Evolutionary conservation across 2,797 vertebrate species (phyloP).

Genomic region (Acrossocheilus wenchowensis): DNA sequence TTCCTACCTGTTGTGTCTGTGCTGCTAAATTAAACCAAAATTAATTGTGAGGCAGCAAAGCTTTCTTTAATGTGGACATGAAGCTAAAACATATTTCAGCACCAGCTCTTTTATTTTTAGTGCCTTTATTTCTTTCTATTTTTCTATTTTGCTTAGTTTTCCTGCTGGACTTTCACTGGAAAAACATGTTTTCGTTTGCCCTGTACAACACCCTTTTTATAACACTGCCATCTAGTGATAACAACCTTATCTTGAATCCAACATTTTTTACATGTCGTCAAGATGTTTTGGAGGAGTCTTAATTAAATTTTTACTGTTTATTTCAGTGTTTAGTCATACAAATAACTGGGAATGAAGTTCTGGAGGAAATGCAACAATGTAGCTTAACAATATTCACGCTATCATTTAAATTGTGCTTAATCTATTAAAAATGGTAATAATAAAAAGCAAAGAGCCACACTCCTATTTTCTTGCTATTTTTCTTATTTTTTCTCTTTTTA

Average conservation of each 20-base stretch:
- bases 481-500: neutral
- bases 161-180: neutral
- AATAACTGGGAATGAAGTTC: neutral
- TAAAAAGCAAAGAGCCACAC: neutral
- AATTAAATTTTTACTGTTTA: neutral
- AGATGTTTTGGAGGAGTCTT: neutral
- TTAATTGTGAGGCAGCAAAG: neutral
- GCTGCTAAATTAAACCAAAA: neutral
- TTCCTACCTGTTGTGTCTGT: neutral
- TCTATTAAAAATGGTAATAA: neutral
- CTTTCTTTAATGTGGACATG: neutral
- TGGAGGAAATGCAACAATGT: neutral
- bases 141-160: neutral
- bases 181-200: neutral
- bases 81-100: neutral
- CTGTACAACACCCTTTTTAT: slow-evolving; percentile 23
- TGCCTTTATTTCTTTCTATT: neutral
- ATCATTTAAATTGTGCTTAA: neutral
- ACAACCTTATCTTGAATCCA: neutral
- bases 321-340: neutral
- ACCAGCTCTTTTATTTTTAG: neutral
- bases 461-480: neutral
- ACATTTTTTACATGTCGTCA: neutral
- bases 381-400: neutral
- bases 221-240: slow-evolving; percentile 49